Evolutionary conservation across 1,140 invertebrate genomes (phyloP).

Genomic region (Wasmannia auropunctata): DNA sequence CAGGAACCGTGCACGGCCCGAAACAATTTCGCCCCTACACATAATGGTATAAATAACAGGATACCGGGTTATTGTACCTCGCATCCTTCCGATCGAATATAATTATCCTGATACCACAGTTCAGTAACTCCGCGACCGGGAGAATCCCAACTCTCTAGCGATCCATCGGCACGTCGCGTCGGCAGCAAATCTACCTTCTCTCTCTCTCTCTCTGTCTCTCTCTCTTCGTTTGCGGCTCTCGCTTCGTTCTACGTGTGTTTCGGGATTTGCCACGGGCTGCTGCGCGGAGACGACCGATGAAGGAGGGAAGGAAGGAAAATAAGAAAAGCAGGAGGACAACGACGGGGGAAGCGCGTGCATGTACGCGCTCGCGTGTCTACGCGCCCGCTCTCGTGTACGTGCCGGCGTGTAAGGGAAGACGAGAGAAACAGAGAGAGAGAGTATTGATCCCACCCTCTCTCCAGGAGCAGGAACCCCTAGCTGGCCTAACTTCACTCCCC

Average conservation of each 20-base stretch:
- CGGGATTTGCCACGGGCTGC: slow-evolving; percentile 61
- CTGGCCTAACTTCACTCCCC: slow-evolving; percentile 81
- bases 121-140: slow-evolving; percentile 55
- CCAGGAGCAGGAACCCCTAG: slow-evolving; percentile 79
- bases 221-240: neutral
- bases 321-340: slow-evolving; percentile 34
- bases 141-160: slow-evolving; percentile 43
- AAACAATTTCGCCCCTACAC: slow-evolving; percentile 52
- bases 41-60: slow-evolving; percentile 50
- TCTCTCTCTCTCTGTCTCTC: neutral
- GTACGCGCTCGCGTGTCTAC: slow-evolving; percentile 42
- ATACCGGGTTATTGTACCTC: slow-evolving; percentile 62
- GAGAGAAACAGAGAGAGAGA: slow-evolving; percentile 80
- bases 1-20: slow-evolving; percentile 31
- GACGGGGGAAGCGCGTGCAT: slow-evolving; percentile 46
- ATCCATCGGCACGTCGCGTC: slow-evolving; percentile 60
- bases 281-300: slow-evolving; percentile 54
- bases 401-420: slow-evolving; percentile 78
- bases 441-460: slow-evolving; percentile 84
- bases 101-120: slow-evolving; percentile 67
- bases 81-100: slow-evolving; percentile 66
- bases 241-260: neutral
- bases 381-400: slow-evolving; percentile 19
- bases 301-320: slow-evolving; percentile 55
- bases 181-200: neutral